Evolutionary conservation across 2,113 vertebrate species (phyloP).

Genomic region (Taurulus bubalis): DNA sequence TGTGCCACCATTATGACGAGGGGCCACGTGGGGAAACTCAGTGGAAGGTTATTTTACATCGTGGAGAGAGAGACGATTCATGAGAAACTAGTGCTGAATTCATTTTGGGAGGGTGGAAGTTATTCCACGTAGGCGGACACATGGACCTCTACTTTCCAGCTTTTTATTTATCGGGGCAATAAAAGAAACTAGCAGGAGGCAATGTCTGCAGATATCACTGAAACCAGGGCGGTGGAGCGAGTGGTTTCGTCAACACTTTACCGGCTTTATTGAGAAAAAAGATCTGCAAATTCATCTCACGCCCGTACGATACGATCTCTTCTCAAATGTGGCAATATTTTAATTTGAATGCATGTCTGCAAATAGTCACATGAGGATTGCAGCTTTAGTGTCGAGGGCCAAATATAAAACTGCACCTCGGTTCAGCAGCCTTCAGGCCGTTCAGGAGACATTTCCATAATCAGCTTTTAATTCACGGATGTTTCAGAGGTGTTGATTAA

Average conservation of each 20-base stretch:
- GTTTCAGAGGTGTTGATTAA: neutral
- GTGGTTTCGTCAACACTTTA: too few species aligned
- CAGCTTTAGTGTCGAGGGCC: neutral
- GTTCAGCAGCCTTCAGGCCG: neutral
- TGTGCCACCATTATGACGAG: conserved; percentile 10
- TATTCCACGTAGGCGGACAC: too few species aligned
- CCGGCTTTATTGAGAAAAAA: too few species aligned
- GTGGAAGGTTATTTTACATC: conserved; percentile 11
- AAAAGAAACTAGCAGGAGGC: too few species aligned
- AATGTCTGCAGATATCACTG: too few species aligned
- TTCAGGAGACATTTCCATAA: neutral
- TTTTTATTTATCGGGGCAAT: too few species aligned
- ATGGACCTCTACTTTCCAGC: too few species aligned
- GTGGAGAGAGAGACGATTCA: neutral
- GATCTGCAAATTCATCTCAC: too few species aligned
- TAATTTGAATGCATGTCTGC: neutral
- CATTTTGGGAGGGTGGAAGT: too few species aligned
- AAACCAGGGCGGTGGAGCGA: too few species aligned
- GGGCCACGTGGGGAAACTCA: conserved; percentile 40
- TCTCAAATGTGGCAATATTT: too few species aligned
- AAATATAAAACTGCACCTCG: neutral
- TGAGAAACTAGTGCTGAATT: neutral
- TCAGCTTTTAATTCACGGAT: neutral
- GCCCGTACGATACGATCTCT: too few species aligned
- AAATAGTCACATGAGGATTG: neutral